These are phyloP conservation scores for Tetranychus truncatus DNA, from an alignment of 2,888 invertebrate genomes.

Conservation along the genomic window DNA sequence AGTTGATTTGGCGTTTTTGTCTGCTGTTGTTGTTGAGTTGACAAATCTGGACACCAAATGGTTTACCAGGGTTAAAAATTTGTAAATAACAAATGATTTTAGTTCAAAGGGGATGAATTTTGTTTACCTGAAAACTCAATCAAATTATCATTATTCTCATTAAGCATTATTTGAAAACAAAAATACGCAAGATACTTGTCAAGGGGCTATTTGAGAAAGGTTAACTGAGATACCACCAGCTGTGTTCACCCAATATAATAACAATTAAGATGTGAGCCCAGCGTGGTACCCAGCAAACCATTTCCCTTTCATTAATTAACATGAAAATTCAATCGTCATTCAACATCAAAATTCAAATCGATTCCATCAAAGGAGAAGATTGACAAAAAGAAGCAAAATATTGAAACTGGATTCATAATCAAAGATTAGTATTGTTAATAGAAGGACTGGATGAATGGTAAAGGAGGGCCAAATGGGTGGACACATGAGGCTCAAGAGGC, in stretches of 20 bases:
- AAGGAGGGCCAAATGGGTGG: too few species aligned
- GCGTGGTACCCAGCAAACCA: constrained; percentile 19
- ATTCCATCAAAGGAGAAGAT: too few species aligned
- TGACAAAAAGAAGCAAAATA: too few species aligned
- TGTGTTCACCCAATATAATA: constrained; percentile 61
- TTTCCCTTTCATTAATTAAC: background rate
- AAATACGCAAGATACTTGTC: too few species aligned
- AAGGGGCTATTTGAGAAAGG: background rate
- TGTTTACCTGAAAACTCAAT: background rate
- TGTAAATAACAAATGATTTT: background rate
- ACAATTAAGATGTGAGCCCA: constrained; percentile 19
- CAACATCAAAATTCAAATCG: too few species aligned
- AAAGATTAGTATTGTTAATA: too few species aligned
- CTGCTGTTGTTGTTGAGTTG: background rate
- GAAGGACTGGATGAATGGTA: too few species aligned
- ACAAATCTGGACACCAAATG: background rate
- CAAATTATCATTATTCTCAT: background rate
- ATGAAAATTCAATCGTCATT: background rate
- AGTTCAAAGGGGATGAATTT: background rate
- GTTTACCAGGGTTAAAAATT: background rate
- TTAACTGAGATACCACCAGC: constrained; percentile 94
- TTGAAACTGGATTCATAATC: too few species aligned
- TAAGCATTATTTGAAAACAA: too few species aligned
- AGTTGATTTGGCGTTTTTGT: background rate
- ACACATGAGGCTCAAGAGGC: too few species aligned